Base-by-base conservation (phyloP, 2,113 vertebrate species). In the Phrynosoma blainvillii region DNA sequence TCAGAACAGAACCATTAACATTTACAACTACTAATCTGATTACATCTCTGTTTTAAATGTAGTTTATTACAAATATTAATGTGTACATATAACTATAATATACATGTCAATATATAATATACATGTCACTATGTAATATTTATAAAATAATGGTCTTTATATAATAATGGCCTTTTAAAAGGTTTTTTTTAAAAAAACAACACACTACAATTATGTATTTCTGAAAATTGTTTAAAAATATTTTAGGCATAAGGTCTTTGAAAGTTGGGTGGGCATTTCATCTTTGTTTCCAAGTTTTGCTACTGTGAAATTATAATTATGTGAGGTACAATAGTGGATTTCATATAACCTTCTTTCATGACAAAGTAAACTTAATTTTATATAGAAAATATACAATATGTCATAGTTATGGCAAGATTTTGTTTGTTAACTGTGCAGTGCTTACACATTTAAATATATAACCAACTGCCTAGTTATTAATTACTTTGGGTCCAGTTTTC, bases 321-420 rank as follows among this genome's bases (percentile, higher is more conserved):
- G 27, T 86, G 56, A 78, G 47, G 62, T 66, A 86, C 65, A 54
- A 74, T 81, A 82, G 96, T 97, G 96, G 97, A 97, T 97, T 97
- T 97, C 96, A 97, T 96, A 93, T 91, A 92, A 87, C 92, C 95
- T 96, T 92, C 95, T 96, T 92, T 91, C 89, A 94, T 93, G 93
- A 90, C 89, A 95, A 93, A 95, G 92, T 91, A 95, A 95, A 95
- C 95, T 94, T 90, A 93, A 95, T 89, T 90, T 91, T 94, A 89
- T 75, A 93, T 92, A 89, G 85, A 93, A 86, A 73, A 91, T 71
- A 54, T 54, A 84, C 92, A 65, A 86, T 85, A 86, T 90, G 89
- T 89, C 87, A 89, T 65, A 94, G 90, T 23, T 93, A 93, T 80
- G 84, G 87, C 77, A 92, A 91, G 94, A 70, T 95, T 93, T 95